A percentile compares a stretch with the other conserved stretches of the same genome.
Conservation (phyloP, 2,113 vertebrate species). For the Lycaon pictus region DNA sequence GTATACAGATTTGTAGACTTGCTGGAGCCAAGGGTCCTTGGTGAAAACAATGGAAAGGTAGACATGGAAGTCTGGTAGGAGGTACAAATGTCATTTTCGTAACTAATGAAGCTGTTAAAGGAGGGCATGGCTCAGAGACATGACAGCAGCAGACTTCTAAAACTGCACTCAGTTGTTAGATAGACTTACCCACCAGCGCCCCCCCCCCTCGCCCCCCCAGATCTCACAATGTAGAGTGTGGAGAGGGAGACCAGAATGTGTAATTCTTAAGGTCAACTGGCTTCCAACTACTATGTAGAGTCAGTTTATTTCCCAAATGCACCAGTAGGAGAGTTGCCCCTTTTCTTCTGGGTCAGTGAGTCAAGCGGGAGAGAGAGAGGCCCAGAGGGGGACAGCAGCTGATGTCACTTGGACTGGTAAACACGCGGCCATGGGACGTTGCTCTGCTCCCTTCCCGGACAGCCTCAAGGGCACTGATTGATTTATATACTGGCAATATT, state of each 20-base stretch:
- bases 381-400: neutral
- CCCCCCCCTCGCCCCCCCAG: no score
- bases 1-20: neutral
- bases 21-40: neutral
- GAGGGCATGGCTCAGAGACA: neutral
- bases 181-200: neutral
- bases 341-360: constrained; percentile 46
- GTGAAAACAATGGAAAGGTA: constrained; percentile 18
- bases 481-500: neutral
- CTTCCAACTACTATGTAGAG: neutral
- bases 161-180: neutral
- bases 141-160: neutral
- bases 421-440: neutral
- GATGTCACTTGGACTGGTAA: neutral
- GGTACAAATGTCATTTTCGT: neutral
- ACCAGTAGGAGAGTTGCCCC: neutral
- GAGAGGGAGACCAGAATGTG: neutral
- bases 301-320: neutral
- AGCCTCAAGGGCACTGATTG: neutral
- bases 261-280: neutral
- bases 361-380: neutral
- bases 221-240: neutral
- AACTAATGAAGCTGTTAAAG: neutral
- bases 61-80: neutral
- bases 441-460: neutral